These are phyloP conservation scores for Cephus runcator DNA, from an alignment of 2,888 invertebrate species.

Conservation along the genomic window DNA sequence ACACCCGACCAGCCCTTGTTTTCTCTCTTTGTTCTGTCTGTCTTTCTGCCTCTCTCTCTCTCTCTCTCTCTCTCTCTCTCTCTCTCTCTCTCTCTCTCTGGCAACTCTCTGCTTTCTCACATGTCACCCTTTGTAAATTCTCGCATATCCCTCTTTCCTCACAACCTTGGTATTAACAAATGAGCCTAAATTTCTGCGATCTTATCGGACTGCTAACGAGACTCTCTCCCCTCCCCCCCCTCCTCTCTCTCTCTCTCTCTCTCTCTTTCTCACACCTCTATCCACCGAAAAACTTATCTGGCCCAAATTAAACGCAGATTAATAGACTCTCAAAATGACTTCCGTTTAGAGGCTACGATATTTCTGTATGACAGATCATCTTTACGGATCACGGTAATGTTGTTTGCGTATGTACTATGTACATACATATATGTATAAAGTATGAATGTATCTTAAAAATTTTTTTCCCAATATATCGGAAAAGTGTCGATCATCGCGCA, in stretches of 20 bases:
- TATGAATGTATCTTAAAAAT: too few relatives aligned
- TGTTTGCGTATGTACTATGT: too few relatives aligned
- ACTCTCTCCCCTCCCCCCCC: constrained; percentile 14
- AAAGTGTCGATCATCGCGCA: too few relatives aligned
- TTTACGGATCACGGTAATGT: too few relatives aligned
- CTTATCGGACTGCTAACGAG: background rate
- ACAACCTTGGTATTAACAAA: background rate
- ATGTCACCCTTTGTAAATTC: background rate
- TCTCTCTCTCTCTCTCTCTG: background rate
- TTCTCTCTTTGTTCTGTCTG: background rate
- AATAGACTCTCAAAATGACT: background rate
- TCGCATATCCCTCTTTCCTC: background rate
- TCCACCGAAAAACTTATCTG: background rate
- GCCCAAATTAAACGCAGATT: constrained; percentile 2
- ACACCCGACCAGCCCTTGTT: background rate
- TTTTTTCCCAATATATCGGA: too few relatives aligned
- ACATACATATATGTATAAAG: too few relatives aligned
- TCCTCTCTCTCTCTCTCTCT: background rate
- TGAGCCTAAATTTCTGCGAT: constrained; percentile 1
- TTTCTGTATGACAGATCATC: background rate
- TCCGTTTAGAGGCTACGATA: background rate
- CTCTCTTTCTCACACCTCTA: background rate
- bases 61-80: too few relatives aligned
- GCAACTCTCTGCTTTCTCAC: background rate
- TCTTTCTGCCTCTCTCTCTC: background rate